These are phyloP conservation scores for Branchellion lobata DNA, from an alignment of 2,888 invertebrate species.

Conservation along the genomic window DNA sequence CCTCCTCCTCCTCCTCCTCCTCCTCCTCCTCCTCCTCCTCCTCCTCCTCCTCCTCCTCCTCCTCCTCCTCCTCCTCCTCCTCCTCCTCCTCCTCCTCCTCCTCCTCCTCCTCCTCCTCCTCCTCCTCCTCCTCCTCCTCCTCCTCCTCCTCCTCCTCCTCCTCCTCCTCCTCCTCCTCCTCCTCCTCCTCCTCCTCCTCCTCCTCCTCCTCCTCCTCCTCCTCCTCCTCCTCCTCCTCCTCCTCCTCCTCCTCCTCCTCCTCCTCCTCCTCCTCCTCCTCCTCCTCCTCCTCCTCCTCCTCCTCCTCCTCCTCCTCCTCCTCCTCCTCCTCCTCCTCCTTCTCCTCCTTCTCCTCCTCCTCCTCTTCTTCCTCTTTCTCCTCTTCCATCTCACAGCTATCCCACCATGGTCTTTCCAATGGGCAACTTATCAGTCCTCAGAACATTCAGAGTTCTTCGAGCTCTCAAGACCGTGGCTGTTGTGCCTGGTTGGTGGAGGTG, in stretches of 20 bases:
- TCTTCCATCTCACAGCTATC: constrained; percentile 46
- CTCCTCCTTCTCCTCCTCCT: not conserved
- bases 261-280: not conserved
- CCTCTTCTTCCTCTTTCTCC: too few species aligned
- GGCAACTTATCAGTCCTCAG: constrained; percentile 98
- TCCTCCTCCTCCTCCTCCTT: not conserved
- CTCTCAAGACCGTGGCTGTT: constrained; percentile 98
- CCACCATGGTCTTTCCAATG: constrained; percentile 62
- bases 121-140: not conserved
- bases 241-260: not conserved
- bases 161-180: constrained; percentile 4
- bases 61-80: not conserved
- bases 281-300: constrained; percentile 4
- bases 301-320: not conserved
- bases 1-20: not conserved
- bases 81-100: not conserved
- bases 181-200: not conserved
- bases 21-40: not conserved
- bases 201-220: not conserved
- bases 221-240: constrained; percentile 4
- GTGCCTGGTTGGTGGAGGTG: constrained; percentile 68
- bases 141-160: not conserved
- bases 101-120: constrained; percentile 4
- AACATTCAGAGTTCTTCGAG: constrained; percentile 98
- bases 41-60: constrained; percentile 4